A percentile compares a stretch with the other conserved stretches of the same genome.
These are phyloP conservation scores for Phallusia fumigata DNA, from an alignment of 23 tunicate species.

Conservation along the genomic window DNA sequence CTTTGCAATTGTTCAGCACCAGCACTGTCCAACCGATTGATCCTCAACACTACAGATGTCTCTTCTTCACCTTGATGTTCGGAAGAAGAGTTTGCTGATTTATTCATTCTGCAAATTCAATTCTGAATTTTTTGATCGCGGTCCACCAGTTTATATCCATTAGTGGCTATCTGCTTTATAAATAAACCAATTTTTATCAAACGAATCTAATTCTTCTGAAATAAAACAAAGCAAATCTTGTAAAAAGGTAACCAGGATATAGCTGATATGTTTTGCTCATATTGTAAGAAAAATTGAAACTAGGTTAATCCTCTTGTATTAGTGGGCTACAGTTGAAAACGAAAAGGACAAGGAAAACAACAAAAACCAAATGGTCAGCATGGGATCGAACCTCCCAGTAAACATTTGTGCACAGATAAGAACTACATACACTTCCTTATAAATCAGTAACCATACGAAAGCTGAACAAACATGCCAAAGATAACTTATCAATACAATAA, in stretches of 20 bases:
- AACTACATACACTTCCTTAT: neutral
- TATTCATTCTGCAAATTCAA: constrained; percentile 2
- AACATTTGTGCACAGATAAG: neutral
- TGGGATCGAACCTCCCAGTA: neutral
- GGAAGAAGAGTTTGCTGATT: neutral
- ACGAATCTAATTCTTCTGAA: neutral
- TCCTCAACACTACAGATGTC: constrained; percentile 15
- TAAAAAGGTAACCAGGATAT: too few species aligned
- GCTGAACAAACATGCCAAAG: neutral
- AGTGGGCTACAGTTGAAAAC: too few species aligned
- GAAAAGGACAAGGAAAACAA: too few species aligned
- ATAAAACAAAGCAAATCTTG: neutral
- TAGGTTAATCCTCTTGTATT: too few species aligned
- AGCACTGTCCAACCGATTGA: constrained; percentile 4
- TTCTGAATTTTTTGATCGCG: neutral
- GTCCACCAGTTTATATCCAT: neutral
- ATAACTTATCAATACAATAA: neutral
- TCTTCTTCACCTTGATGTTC: neutral
- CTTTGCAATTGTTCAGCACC: constrained; percentile 15
- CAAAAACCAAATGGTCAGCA: too few species aligned
- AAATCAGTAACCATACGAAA: neutral
- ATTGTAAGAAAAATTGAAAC: too few species aligned
- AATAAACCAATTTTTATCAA: neutral
- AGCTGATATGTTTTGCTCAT: too few species aligned
- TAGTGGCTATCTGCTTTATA: neutral